phyloP scores from a whole-genome alignment of 2,888 invertebrate genomes.

The Chrysina gloriosa region DNA sequence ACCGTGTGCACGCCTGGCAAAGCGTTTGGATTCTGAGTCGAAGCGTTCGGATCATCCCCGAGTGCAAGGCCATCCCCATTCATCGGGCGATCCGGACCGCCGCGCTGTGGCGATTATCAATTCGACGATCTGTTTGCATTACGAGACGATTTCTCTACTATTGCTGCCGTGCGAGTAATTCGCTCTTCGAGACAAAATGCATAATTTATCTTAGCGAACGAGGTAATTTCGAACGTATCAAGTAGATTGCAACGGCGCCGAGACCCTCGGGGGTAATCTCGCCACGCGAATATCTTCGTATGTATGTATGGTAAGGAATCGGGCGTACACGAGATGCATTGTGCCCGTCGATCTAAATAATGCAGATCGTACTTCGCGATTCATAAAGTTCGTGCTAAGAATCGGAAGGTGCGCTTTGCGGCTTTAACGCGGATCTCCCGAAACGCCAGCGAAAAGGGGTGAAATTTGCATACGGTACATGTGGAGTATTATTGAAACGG shows the following conservation, averaged over 20 bases:
- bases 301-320: background rate
- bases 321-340: background rate
- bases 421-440: too few relatives aligned
- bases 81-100: background rate
- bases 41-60: conserved; percentile 62
- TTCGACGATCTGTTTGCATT: conserved; percentile 6
- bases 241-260: too few relatives aligned
- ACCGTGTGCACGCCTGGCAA: conserved; percentile 84
- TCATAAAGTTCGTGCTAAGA: conserved; percentile 12
- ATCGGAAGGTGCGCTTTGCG: background rate
- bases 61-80: conserved; percentile 22
- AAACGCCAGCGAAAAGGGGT: background rate
- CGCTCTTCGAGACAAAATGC: too few relatives aligned
- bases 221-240: too few relatives aligned
- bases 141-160: too few relatives aligned
- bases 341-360: background rate
- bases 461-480: background rate
- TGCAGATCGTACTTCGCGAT: background rate
- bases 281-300: background rate
- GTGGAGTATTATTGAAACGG: background rate
- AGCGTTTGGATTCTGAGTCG: conserved; percentile 97
- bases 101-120: background rate
- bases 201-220: too few relatives aligned
- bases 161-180: too few relatives aligned
- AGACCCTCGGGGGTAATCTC: background rate